These are phyloP conservation scores for Poeciliopsis infans DNA, from an alignment of 2,797 vertebrate species.

Conservation along the genomic window DNA sequence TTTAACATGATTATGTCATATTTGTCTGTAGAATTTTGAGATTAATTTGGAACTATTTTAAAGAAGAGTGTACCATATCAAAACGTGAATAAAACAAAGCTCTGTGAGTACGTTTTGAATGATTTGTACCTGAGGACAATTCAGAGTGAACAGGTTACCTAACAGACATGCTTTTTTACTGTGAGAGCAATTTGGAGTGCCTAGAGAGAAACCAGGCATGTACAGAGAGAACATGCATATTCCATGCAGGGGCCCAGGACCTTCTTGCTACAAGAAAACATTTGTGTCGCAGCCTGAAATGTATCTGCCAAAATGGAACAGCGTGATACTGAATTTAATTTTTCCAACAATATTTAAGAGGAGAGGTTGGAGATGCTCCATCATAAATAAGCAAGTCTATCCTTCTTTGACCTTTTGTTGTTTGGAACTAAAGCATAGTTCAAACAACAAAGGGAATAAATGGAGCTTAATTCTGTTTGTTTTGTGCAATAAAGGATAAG, in stretches of 20 bases:
- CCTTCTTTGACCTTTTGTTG: slow-evolving; percentile 26
- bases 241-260: too few relatives aligned
- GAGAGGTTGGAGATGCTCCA: background rate
- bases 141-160: too few relatives aligned
- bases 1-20: background rate
- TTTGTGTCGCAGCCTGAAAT: background rate
- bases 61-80: background rate
- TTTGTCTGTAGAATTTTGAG: background rate
- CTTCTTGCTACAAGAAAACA: too few relatives aligned
- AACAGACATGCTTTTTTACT: too few relatives aligned
- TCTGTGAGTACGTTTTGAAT: too few relatives aligned
- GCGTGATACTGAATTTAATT: background rate
- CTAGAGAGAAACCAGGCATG: too few relatives aligned
- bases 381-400: slow-evolving; percentile 15
- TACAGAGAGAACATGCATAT: too few relatives aligned
- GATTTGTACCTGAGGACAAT: too few relatives aligned
- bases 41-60: background rate
- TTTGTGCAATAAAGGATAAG: slow-evolving; percentile 41
- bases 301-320: background rate
- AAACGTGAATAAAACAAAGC: too few relatives aligned
- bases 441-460: slow-evolving; percentile 34
- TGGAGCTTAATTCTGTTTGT: slow-evolving; percentile 26
- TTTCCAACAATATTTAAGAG: background rate
- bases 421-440: slow-evolving; percentile 18
- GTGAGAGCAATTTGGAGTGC: too few relatives aligned